phyloP scores from a whole-genome alignment of 2,888 invertebrate genomes.

The Ischnus inquisitorius region DNA sequence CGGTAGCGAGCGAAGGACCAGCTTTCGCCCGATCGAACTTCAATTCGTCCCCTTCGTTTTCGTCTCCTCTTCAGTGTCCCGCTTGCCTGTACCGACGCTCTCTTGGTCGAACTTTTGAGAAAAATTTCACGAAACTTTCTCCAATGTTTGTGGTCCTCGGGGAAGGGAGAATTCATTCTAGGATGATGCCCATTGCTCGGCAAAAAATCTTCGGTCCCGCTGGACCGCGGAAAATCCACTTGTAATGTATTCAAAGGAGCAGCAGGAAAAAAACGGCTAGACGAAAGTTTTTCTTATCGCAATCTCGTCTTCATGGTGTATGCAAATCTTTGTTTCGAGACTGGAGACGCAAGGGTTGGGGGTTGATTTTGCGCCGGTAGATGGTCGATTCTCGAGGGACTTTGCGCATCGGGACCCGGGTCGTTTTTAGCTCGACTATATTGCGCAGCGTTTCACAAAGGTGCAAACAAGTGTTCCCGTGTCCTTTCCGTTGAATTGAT shows the following conservation, averaged over 20 bases:
- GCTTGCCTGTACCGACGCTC: background rate
- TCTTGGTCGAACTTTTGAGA: background rate
- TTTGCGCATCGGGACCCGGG: slow-evolving; percentile 12
- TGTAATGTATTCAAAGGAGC: slow-evolving; percentile 9
- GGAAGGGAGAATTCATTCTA: background rate
- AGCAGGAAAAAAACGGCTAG: slow-evolving; percentile 42
- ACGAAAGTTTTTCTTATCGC: slow-evolving; percentile 50
- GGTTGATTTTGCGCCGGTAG: background rate
- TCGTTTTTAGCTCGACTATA: slow-evolving; percentile 14
- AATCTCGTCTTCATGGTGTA: background rate
- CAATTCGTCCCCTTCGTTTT: background rate
- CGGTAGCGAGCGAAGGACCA: background rate
- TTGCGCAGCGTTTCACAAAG: background rate
- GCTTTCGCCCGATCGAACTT: slow-evolving; percentile 26
- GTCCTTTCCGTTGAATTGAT: slow-evolving; percentile 1
- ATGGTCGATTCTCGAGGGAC: slow-evolving; percentile 30
- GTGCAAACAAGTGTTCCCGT: background rate
- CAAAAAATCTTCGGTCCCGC: background rate
- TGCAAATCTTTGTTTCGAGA: background rate
- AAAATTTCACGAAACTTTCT: background rate
- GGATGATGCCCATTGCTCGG: background rate
- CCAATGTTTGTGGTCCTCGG: background rate
- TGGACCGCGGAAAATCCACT: background rate
- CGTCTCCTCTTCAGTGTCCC: background rate
- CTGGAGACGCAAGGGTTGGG: background rate